These are phyloP conservation scores for Tipula unca DNA, from an alignment of 2,888 invertebrate species.

Conservation along the genomic window DNA sequence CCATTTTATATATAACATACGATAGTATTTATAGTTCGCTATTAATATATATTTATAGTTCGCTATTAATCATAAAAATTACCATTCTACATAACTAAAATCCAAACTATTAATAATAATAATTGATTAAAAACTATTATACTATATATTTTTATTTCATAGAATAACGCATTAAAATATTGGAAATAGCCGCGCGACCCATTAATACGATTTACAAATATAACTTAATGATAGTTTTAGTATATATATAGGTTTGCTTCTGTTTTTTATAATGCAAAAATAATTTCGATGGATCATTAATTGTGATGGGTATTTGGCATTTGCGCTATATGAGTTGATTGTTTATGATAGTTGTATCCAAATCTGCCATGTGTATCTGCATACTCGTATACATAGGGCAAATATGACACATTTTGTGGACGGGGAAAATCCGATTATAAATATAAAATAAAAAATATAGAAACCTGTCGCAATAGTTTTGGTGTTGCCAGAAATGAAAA, in stretches of 20 bases:
- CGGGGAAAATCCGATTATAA: not conserved
- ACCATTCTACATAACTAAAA: not conserved
- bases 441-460: too few species aligned
- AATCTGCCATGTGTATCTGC: not conserved
- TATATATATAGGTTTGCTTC: not conserved
- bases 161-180: not conserved
- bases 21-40: not conserved
- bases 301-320: not conserved
- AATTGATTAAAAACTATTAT: not conserved
- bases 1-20: not conserved
- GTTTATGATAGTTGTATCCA: not conserved
- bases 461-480: too few species aligned
- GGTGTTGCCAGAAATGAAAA: too few species aligned
- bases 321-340: not conserved
- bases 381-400: not conserved
- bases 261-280: not conserved
- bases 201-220: not conserved
- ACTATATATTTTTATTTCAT: not conserved
- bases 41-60: not conserved
- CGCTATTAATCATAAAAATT: not conserved
- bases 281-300: not conserved
- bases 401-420: not conserved
- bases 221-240: too few species aligned
- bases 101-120: not conserved
- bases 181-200: not conserved